phyloP scores from a whole-genome alignment of 2,797 vertebrate genomes.

The Channallabes apus region DNA sequence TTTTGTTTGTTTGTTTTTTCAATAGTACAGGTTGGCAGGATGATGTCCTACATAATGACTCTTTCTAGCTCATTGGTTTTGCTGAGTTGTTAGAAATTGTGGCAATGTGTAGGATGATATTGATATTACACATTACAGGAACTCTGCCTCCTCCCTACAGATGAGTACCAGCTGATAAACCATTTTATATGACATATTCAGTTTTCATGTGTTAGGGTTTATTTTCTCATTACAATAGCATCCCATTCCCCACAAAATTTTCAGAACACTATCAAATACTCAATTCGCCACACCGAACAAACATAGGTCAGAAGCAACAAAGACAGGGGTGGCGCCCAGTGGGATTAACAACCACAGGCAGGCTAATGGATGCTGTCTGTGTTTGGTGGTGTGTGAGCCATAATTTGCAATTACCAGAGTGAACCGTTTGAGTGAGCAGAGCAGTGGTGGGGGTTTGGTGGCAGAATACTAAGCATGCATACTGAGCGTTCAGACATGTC shows the following conservation, averaged over 20 bases:
- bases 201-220: neutral
- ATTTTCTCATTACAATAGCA: neutral
- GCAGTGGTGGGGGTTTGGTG: constrained; percentile 13
- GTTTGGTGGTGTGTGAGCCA: constrained; percentile 60
- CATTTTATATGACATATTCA: neutral
- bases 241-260: neutral
- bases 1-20: neutral
- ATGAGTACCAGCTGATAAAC: constrained; percentile 3
- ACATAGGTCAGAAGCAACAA: constrained; percentile 46
- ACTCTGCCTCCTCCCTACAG: neutral
- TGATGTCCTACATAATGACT: constrained; percentile 18
- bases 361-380: constrained; percentile 54
- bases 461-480: constrained; percentile 53
- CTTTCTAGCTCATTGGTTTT: constrained; percentile 21
- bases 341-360: constrained; percentile 53
- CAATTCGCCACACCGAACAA: constrained; percentile 62
- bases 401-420: constrained; percentile 66
- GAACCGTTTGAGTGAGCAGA: constrained; percentile 9
- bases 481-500: constrained; percentile 53
- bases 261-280: constrained; percentile 62
- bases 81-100: constrained; percentile 10
- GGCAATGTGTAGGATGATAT: neutral
- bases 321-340: constrained; percentile 29
- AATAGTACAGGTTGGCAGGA: constrained; percentile 15
- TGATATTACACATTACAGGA: constrained; percentile 18